Evolutionary conservation across 2,113 vertebrate species (phyloP).

Genomic region (Glareola pratincola): DNA sequence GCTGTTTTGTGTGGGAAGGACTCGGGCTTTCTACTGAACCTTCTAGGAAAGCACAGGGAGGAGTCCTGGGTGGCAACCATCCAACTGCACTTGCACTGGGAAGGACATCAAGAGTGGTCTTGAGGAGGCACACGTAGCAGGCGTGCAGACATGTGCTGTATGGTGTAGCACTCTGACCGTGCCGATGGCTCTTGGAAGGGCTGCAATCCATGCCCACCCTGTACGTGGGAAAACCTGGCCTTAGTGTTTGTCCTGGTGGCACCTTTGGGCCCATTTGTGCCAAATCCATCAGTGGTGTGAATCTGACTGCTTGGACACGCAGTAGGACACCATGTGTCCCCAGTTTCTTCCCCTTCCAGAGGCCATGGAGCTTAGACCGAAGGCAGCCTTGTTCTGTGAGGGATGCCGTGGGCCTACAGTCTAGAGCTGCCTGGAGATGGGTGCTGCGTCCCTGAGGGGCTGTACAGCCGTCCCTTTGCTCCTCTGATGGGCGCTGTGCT

Average conservation of each 20-base stretch:
- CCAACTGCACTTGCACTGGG: fast-evolving
- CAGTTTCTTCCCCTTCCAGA: background rate
- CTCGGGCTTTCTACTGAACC: background rate
- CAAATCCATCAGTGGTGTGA: background rate
- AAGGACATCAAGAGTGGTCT: background rate
- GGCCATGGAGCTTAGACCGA: background rate
- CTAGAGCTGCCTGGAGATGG: background rate
- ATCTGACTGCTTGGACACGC: background rate
- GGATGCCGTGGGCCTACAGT: background rate
- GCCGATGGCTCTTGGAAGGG: background rate
- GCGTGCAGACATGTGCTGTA: background rate
- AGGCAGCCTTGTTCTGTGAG: background rate
- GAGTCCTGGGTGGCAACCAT: background rate
- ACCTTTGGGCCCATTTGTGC: background rate
- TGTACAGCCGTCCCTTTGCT: background rate
- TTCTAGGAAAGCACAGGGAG: background rate
- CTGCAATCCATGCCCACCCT: background rate
- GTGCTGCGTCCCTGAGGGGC: background rate
- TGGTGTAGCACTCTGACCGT: background rate
- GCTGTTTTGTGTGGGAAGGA: background rate
- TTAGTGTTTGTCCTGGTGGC: background rate
- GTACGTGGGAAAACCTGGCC: background rate
- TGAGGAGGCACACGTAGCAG: background rate
- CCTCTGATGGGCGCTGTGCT: background rate
- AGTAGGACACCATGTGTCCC: background rate